These are phyloP conservation scores for Parotocinclus haroldoi DNA, from an alignment of 2,797 vertebrate species.

Conservation along the genomic window DNA sequence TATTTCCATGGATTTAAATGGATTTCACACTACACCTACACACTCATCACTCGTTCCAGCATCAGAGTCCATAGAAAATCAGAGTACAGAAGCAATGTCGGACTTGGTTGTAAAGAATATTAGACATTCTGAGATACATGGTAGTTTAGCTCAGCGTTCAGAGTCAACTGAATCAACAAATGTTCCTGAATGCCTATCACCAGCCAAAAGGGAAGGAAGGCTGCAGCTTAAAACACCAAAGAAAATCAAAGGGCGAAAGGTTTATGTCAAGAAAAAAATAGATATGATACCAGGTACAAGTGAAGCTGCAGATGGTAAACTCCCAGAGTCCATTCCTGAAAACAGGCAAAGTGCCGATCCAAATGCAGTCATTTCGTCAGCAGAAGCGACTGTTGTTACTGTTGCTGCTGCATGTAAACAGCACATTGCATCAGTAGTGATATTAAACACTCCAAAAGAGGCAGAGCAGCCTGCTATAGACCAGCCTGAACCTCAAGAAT, in stretches of 20 bases:
- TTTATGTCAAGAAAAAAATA: constrained; percentile 72
- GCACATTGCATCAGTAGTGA: constrained; percentile 69
- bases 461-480: constrained; percentile 77
- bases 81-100: constrained; percentile 81
- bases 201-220: constrained; percentile 78
- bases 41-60: constrained; percentile 74
- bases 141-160: constrained; percentile 54
- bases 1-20: constrained; percentile 80
- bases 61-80: constrained; percentile 74
- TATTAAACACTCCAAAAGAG: constrained; percentile 75
- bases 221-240: constrained; percentile 77
- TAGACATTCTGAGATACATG: constrained; percentile 66
- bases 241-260: constrained; percentile 77
- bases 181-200: constrained; percentile 51
- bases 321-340: constrained; percentile 77
- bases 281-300: constrained; percentile 56
- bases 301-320: constrained; percentile 66
- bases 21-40: constrained; percentile 79
- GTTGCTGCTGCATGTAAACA: constrained; percentile 74
- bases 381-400: constrained; percentile 70
- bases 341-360: constrained; percentile 70
- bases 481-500: constrained; percentile 78
- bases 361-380: constrained; percentile 67
- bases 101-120: constrained; percentile 78
- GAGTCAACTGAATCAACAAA: constrained; percentile 68